These are phyloP conservation scores for Automeris io DNA, from an alignment of 2,888 invertebrate species.

Conservation along the genomic window DNA sequence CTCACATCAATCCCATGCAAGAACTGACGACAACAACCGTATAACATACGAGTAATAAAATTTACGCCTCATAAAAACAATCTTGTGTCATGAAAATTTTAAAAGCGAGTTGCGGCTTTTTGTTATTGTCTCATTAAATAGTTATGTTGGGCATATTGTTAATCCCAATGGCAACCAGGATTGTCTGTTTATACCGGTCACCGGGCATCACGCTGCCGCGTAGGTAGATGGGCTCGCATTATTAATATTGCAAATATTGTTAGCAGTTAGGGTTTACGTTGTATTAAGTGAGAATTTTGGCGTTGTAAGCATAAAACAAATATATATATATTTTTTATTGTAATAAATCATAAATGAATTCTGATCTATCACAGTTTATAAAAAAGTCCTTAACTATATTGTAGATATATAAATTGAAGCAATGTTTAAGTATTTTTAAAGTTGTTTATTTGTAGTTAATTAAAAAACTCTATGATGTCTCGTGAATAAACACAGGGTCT, in stretches of 20 bases:
- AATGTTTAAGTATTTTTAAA: too few relatives aligned
- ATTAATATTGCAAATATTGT: constrained; percentile 74
- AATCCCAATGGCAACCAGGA: constrained; percentile 48
- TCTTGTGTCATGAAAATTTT: constrained; percentile 24
- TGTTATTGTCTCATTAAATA: constrained; percentile 48
- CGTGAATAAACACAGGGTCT: neutral
- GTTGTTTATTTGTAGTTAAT: constrained; percentile 5
- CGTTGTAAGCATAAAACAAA: too few relatives aligned
- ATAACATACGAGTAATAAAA: constrained; percentile 6
- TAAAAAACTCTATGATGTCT: too few relatives aligned
- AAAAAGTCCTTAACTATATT: too few relatives aligned
- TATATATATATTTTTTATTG: too few relatives aligned
- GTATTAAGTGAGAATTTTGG: constrained; percentile 4
- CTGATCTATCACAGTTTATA: too few relatives aligned
- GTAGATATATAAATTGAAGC: too few relatives aligned
- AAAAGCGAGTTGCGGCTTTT: constrained; percentile 24
- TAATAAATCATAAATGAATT: too few relatives aligned
- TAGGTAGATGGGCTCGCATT: constrained; percentile 40
- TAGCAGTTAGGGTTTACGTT: constrained; percentile 45
- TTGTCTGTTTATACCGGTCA: constrained; percentile 56
- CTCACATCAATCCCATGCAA: neutral
- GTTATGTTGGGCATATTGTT: constrained; percentile 51
- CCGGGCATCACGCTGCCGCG: constrained; percentile 40
- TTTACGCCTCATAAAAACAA: constrained; percentile 10
- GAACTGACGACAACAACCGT: neutral